Conservation (phyloP, 2,797 vertebrate species). For the Tokudaia muenninki region DNA sequence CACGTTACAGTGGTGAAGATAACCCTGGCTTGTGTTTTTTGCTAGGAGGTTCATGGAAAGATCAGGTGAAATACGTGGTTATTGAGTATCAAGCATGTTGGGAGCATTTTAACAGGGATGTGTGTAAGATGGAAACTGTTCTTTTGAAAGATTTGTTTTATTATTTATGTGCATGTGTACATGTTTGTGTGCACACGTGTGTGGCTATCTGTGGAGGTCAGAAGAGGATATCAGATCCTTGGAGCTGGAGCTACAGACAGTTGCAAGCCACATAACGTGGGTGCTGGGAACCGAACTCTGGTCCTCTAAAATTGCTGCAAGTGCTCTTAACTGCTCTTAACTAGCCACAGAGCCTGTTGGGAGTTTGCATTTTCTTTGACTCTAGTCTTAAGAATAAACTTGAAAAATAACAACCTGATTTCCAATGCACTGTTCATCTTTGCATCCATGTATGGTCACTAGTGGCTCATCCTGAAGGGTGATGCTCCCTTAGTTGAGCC, state of each 20-base stretch:
- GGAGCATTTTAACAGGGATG: background rate
- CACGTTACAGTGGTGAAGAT: background rate
- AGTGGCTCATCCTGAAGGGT: background rate
- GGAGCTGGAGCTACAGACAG: too few species aligned
- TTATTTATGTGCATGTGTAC: background rate
- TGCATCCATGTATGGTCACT: too few species aligned
- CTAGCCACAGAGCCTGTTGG: background rate
- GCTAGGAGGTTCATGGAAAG: background rate
- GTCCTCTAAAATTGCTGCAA: background rate
- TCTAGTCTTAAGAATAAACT: slow-evolving; percentile 27
- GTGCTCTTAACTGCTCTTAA: background rate
- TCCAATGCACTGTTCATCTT: rapidly evolving
- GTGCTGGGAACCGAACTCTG: background rate
- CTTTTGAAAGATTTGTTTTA: background rate
- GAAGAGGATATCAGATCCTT: background rate
- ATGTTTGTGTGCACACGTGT: background rate
- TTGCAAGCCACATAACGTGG: background rate
- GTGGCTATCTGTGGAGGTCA: background rate
- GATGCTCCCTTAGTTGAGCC: background rate
- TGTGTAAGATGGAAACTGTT: background rate
- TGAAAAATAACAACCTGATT: background rate
- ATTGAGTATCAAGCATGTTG: background rate
- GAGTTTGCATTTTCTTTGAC: background rate
- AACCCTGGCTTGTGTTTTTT: background rate
- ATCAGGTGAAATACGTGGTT: background rate